phyloP scores from a whole-genome alignment of 1,140 invertebrate species.

The Zaprionus nigranus region DNA sequence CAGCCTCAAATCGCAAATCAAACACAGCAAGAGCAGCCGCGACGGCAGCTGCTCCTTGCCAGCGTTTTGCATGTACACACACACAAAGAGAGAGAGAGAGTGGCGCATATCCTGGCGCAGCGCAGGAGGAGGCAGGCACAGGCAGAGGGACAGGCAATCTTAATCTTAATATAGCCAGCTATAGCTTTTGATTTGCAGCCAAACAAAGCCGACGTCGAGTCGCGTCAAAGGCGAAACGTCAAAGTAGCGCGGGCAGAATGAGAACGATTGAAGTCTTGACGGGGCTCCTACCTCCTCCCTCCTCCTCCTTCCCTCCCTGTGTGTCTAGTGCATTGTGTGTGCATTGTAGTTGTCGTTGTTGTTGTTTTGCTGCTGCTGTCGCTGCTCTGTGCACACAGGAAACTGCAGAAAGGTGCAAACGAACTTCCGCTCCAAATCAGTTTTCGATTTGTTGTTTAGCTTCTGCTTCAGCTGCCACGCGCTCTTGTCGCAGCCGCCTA shows the following conservation, averaged over 20 bases:
- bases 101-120: conserved; percentile 42
- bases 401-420: conserved; percentile 83
- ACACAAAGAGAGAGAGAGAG: conserved; percentile 9
- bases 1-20: conserved; percentile 74
- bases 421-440: conserved; percentile 83
- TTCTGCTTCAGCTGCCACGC: conserved; percentile 41
- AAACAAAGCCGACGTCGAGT: conserved; percentile 49
- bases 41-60: conserved; percentile 61
- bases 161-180: conserved; percentile 45
- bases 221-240: conserved; percentile 77
- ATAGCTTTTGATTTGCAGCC: conserved; percentile 71
- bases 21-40: conserved; percentile 51
- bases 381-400: conserved; percentile 71
- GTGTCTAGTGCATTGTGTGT: conserved; percentile 36
- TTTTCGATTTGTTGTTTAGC: conserved; percentile 80
- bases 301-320: background rate
- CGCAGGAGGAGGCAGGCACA: background rate
- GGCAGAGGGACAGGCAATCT: conserved; percentile 27
- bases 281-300: background rate
- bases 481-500: conserved; percentile 42
- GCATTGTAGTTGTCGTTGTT: conserved; percentile 47
- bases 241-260: conserved; percentile 39
- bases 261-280: conserved; percentile 33
- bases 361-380: conserved; percentile 18
- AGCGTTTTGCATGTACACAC: conserved; percentile 54